Conservation (phyloP, 2,797 vertebrate genomes). For the Phyllotis vaccarum region DNA sequence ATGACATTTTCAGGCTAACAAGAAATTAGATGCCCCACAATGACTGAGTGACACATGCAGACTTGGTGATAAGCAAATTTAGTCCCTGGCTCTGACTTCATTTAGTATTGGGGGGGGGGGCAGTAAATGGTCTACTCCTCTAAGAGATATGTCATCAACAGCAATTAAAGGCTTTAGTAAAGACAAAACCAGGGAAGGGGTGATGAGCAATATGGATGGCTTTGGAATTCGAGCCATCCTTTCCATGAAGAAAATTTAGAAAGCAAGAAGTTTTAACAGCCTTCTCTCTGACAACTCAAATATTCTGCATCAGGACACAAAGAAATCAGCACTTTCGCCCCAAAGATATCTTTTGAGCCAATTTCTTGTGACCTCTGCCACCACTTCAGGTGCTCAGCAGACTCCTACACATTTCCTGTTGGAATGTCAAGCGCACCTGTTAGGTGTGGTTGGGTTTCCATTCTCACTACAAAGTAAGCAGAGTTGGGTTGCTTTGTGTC, state of each 20-base stretch:
- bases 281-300: neutral
- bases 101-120: too few species aligned
- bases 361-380: neutral
- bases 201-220: neutral
- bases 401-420: neutral
- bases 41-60: neutral
- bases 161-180: neutral
- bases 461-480: neutral
- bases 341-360: neutral
- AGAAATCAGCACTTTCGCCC: neutral
- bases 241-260: neutral
- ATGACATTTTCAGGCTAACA: neutral
- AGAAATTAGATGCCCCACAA: neutral
- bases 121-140: neutral
- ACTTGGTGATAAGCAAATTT: neutral
- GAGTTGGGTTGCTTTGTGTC: neutral
- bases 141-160: neutral
- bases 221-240: neutral
- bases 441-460: neutral
- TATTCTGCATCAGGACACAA: neutral
- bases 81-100: neutral
- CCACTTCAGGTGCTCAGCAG: neutral
- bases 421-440: neutral
- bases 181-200: too few species aligned
- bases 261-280: neutral